Base-by-base conservation (phyloP, 2,113 vertebrate genomes). In the Lycaon pictus region DNA sequence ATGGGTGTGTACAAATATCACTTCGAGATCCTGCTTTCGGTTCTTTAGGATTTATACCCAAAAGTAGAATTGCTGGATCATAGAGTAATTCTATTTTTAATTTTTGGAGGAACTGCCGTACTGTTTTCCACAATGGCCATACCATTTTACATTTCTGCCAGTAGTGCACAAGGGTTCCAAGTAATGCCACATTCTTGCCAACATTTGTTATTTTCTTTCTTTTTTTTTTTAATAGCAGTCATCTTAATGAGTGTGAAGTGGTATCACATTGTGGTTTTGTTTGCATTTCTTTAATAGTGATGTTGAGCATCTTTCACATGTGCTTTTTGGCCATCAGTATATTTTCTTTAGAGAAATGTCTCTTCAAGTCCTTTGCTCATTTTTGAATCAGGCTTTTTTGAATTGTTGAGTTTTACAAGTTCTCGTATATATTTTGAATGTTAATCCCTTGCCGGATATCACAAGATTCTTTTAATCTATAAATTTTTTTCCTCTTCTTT, bases 341-440 rank as follows among this genome's bases (percentile, higher is more conserved):
- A 29, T 94, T 56, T 74, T 94, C 58, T 91, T 77, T 94, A 56
- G 56, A 37, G 48, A 86, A 84, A 93, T n/a, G n/a, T 84, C 71
- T 71, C 2, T 90, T 96, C 15, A 76, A 58, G 23, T 86, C 27
- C 22, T 95, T 95, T 71, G 43, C 16, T 55, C 8, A 58, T 32
- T 60, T 94, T 82, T 62, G 35, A 88, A 62, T 77, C 53, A 80
- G 15, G 11, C 17, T 55, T 32, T 85, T 76, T 83, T 4, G 86
- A 53, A 43, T 37, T 65, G 15, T 56, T 65, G 35, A 51, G 15
- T 88, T 88, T 79, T 84, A 80, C 27, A 60, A 79, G 22, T 81
- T 95, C 56, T 81, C 0, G 43, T 81, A 4, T 67, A 43, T 88
- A 43, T 88, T 83, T 9, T 83, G 48, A 53, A n/a, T 83, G 77